Evolutionary conservation across 2,888 invertebrate species (phyloP).

Genomic region (Calameuta idolon): DNA sequence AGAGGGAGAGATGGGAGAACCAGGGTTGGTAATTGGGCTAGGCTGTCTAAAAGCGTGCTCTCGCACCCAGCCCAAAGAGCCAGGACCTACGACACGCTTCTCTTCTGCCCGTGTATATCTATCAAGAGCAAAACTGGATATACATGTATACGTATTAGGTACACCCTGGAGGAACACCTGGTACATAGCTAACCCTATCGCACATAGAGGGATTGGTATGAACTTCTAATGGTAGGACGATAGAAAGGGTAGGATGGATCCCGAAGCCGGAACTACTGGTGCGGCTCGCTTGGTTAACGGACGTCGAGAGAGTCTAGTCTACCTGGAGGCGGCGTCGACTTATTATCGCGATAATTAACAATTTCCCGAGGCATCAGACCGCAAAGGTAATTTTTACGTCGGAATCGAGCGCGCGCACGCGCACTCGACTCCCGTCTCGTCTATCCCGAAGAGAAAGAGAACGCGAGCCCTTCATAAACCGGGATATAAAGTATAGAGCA

Average conservation of each 20-base stretch:
- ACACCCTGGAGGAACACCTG: background rate
- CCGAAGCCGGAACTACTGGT: background rate
- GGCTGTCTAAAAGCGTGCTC: background rate
- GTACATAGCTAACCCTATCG: background rate
- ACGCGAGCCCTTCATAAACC: background rate
- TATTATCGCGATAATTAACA: conserved; percentile 47
- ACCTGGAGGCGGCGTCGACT: conserved; percentile 25
- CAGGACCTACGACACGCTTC: background rate
- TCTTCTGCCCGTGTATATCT: background rate
- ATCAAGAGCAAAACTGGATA: background rate
- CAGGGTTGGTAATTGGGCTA: background rate
- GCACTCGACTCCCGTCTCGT: background rate
- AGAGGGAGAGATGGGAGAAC: background rate
- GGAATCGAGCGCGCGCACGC: background rate
- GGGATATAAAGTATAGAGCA: background rate
- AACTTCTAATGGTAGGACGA: background rate
- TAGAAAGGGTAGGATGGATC: background rate
- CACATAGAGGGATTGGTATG: background rate
- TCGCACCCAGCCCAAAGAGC: background rate
- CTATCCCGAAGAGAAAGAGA: background rate
- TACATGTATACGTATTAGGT: background rate
- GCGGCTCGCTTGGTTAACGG: conserved; percentile 11
- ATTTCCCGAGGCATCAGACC: conserved; percentile 43
- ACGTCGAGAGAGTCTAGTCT: conserved; percentile 3
- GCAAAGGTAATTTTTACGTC: conserved; percentile 27